Evolutionary conservation across 2,888 invertebrate genomes (phyloP).

Genomic region (Meloe dianella): DNA sequence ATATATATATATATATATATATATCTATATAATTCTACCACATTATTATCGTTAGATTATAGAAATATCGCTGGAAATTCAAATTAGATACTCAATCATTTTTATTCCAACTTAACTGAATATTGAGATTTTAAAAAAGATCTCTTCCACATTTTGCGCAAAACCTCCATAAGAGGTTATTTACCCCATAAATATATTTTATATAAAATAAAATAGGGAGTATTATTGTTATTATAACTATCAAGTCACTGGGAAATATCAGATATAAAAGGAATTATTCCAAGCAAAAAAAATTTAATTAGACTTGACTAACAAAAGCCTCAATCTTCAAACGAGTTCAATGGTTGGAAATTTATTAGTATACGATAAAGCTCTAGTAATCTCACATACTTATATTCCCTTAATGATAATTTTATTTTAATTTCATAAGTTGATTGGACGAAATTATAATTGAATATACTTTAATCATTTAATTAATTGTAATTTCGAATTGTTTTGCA

Average conservation of each 20-base stretch:
- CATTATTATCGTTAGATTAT: conserved; percentile 9
- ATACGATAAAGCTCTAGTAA: not conserved
- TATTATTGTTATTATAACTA: not conserved
- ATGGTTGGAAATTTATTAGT: not conserved
- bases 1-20: too few relatives aligned
- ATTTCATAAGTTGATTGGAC: not conserved
- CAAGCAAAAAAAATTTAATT: conserved; percentile 16
- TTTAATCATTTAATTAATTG: not conserved
- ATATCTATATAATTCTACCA: too few relatives aligned
- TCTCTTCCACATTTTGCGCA: conserved; percentile 18
- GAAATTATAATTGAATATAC: too few relatives aligned
- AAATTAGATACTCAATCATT: not conserved
- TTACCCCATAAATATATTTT: conserved; percentile 12
- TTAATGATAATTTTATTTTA: not conserved
- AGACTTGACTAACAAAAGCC: conserved; percentile 11
- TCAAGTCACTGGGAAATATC: not conserved
- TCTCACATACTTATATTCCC: too few relatives aligned
- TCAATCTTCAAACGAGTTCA: conserved; percentile 2
- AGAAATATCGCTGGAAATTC: not conserved
- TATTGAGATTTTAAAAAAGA: too few relatives aligned
- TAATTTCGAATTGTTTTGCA: conserved; percentile 44
- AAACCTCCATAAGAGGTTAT: conserved; percentile 19
- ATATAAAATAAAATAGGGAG: not conserved
- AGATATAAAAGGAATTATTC: conserved; percentile 6
- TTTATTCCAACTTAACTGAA: not conserved